Percentiles rank a stretch among this genome's conserved stretches.
Evolutionary conservation across 2,113 vertebrate species (phyloP).

Genomic region (Lagopus leucura): DNA sequence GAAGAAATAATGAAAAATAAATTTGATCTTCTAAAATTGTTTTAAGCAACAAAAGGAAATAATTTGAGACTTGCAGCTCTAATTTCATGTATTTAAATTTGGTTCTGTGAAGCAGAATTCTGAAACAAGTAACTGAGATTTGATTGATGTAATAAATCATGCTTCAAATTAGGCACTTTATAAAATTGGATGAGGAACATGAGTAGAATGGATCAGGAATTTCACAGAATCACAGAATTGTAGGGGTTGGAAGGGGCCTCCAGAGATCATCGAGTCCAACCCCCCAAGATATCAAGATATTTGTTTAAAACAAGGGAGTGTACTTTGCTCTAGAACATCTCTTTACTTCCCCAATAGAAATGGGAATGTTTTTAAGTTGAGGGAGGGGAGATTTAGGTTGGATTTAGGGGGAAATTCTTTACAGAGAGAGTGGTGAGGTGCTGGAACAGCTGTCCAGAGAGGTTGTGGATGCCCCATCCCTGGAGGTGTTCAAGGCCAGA

Average conservation of each 20-base stretch:
- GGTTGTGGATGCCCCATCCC: no score
- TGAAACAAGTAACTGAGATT: background rate
- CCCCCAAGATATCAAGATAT: background rate
- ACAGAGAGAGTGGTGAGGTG: no score
- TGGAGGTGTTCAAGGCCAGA: no score
- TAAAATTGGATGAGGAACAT: background rate
- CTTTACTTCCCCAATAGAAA: background rate
- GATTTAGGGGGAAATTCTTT: no score
- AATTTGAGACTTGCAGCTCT: background rate
- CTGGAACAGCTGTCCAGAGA: no score
- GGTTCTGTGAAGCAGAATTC: background rate
- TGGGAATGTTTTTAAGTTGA: no score
- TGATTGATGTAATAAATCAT: background rate
- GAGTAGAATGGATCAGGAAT: background rate
- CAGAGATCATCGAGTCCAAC: no score
- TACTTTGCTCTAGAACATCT: background rate
- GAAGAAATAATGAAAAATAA: background rate
- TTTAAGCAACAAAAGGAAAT: background rate
- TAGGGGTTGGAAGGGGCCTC: no score
- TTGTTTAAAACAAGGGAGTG: background rate
- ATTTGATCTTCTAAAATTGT: background rate
- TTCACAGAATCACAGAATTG: background rate
- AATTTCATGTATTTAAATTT: background rate
- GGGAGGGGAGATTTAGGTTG: no score
- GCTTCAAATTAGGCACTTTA: background rate